phyloP scores from a whole-genome alignment of 2,113 vertebrate genomes.

The Etheostoma cragini region DNA sequence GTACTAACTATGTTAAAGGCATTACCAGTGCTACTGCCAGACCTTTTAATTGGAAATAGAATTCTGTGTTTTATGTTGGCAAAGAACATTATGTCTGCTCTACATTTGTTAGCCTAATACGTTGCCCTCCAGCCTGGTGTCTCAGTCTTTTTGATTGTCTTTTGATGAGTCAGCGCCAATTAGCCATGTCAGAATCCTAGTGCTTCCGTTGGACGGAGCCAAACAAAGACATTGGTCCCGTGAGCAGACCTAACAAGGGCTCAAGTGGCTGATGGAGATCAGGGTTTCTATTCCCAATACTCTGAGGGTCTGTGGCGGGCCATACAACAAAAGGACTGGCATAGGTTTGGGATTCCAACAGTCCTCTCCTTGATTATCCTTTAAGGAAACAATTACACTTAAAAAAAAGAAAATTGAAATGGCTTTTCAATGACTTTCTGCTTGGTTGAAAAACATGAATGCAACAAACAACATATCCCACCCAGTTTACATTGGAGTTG shows the following conservation, averaged over 20 bases:
- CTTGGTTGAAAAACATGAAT: neutral
- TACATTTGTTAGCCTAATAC: neutral
- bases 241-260: neutral
- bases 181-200: slow-evolving; percentile 10
- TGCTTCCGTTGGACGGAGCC: neutral
- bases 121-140: neutral
- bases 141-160: slow-evolving; percentile 25
- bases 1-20: neutral
- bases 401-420: neutral
- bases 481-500: too few species aligned
- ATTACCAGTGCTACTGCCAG: neutral
- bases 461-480: neutral
- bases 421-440: neutral
- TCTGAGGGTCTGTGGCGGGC: neutral
- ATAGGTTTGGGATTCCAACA: neutral
- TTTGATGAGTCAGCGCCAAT: slow-evolving; percentile 20
- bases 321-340: neutral
- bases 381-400: neutral
- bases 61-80: neutral
- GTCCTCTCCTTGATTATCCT: neutral
- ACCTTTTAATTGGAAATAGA: neutral
- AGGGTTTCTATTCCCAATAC: neutral
- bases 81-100: slow-evolving; percentile 14
- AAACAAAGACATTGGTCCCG: neutral
- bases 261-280: neutral